Base-by-base conservation (phyloP, 2,113 vertebrate genomes). In the Caloenas nicobarica region DNA sequence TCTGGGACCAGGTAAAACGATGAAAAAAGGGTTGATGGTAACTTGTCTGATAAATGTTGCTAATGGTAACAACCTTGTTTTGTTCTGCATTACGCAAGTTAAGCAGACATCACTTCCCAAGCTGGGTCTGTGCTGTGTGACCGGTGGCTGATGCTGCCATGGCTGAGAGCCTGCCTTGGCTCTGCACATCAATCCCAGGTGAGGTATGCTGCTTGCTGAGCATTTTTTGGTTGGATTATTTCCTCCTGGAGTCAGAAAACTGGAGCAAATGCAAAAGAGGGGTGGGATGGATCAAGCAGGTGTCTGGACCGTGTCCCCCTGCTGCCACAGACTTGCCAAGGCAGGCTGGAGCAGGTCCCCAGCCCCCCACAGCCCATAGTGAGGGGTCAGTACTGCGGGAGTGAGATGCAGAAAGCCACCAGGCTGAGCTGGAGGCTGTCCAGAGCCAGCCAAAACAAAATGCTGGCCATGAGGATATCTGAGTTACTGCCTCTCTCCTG, bases 91-190 rank as follows among this genome's bases (percentile, higher is more conserved):
- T 81, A 13, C 15, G 23, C 29, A 61, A 70, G n/a, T 19, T 25
- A 69, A 78, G 53, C 50, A 54, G 36, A 36, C 24, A 78, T 31
- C 42, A 16, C 7, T 61, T 79, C 53, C 54, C 19, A 5, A 50
- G 24, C 50, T 13, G 21, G 51, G 18, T 44, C 28, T 14, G 1
- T 38, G 42, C 74, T 82, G 38, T 38, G 29, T 19, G 9, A 31
- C 36, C 1, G 1, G 50, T 21, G 58, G 31, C 18, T 44, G 54
- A 18, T 65, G 73, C 51, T 87, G 42, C 34, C 0, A 0, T 46
- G 73, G 81, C 69, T 5, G 5, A 73, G 46, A 68, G 19, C 57
- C 61, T 54, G 16, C 21, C 40, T 64, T 91, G 84, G 80, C 31
- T 81, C 66, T 22, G 56, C 50, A 40, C 22, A 7, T 48, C 74